These are phyloP conservation scores for Harpalus rubripes DNA, from an alignment of 2,888 invertebrate species.

Conservation along the genomic window DNA sequence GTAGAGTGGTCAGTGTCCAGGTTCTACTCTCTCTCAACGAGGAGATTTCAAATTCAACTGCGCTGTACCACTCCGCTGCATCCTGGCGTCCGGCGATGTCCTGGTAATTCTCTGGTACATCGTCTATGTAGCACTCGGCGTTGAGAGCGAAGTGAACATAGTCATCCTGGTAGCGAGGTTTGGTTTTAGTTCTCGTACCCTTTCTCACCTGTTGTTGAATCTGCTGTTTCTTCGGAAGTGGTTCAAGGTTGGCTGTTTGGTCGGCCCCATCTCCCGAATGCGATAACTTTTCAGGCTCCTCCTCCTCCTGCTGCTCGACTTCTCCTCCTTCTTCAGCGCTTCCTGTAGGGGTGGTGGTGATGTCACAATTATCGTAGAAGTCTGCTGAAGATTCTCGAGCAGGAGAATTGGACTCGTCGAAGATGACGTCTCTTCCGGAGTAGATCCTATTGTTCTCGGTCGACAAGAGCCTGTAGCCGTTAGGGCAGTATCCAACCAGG, in stretches of 20 bases:
- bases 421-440: no score
- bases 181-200: no score
- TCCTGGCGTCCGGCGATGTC: conserved; percentile 8
- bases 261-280: conserved; percentile 9
- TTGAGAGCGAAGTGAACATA: neutral
- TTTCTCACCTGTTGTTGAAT: no score
- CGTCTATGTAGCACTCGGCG: conserved; percentile 3
- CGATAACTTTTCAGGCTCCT: conserved; percentile 18
- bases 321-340: conserved; percentile 10
- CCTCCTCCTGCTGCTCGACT: neutral
- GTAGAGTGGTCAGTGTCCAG: no score
- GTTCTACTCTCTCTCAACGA: neutral
- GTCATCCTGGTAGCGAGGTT: neutral
- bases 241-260: conserved; percentile 9
- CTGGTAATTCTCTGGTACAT: conserved; percentile 8
- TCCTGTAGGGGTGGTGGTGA: conserved; percentile 21
- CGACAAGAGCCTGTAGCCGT: no score
- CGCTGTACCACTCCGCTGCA: neutral
- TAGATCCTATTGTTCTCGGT: no score
- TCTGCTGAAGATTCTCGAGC: no score
- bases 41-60: neutral
- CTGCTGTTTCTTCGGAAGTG: no score
- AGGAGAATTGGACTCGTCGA: no score
- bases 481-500: no score
- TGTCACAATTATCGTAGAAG: no score